A percentile compares a stretch with the other conserved stretches of the same genome.
phyloP scores from a whole-genome alignment of 2,888 invertebrate genomes.

The Caradrina kadenii region DNA sequence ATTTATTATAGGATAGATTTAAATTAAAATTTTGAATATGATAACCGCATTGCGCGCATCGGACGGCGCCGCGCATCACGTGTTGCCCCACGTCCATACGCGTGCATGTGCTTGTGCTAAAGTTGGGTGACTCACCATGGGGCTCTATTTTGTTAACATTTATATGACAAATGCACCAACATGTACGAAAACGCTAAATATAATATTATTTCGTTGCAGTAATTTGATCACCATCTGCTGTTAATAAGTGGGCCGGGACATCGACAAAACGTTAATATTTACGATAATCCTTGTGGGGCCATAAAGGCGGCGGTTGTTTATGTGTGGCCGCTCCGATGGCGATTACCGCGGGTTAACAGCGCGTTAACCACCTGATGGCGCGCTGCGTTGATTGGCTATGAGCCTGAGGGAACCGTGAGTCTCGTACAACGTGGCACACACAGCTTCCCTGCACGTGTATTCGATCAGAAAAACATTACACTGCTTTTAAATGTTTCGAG shows the following conservation, averaged over 20 bases:
- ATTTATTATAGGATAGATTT: neutral
- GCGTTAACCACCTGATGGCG: slow-evolving; percentile 61
- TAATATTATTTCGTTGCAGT: slow-evolving; percentile 35
- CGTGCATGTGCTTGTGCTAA: slow-evolving; percentile 15
- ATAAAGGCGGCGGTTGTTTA: slow-evolving; percentile 46
- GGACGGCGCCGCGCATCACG: neutral
- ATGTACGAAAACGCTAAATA: slow-evolving; percentile 41
- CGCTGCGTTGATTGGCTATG: slow-evolving; percentile 38
- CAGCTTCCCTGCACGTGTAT: neutral
- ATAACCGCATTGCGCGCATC: neutral
- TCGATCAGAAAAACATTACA: too few species aligned
- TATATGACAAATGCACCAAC: slow-evolving; percentile 41
- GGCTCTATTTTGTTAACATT: slow-evolving; percentile 38
- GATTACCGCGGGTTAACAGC: slow-evolving; percentile 60
- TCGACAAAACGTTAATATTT: slow-evolving; percentile 66
- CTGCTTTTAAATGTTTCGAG: too few species aligned
- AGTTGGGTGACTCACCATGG: too few species aligned
- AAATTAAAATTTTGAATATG: neutral
- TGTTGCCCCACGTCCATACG: neutral
- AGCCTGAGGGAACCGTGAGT: neutral
- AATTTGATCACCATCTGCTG: slow-evolving; percentile 45
- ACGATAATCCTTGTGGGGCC: slow-evolving; percentile 61
- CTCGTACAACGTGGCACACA: neutral
- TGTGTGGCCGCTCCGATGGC: slow-evolving; percentile 23
- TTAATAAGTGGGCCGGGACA: slow-evolving; percentile 60